These are phyloP conservation scores for Xestia rhomboidea DNA, from an alignment of 2,888 invertebrate genomes.

Conservation along the genomic window DNA sequence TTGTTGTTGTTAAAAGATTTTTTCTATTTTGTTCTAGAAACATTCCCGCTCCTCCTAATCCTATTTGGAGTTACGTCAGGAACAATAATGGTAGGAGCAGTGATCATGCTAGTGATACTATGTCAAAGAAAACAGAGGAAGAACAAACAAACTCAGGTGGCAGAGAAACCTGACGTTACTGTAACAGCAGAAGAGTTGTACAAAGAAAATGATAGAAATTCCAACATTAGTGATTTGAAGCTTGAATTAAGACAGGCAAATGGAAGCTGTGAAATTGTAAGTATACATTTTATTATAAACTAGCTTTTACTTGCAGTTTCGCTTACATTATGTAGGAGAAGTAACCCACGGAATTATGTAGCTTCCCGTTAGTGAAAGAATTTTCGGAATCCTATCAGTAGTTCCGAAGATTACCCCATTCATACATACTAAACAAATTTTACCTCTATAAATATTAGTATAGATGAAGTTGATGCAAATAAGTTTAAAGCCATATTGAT, in stretches of 20 bases:
- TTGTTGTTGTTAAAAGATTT: no score
- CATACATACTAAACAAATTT: no score
- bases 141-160: conserved; percentile 85
- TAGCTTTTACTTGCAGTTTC: no score
- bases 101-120: conserved; percentile 95
- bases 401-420: no score
- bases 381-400: no score
- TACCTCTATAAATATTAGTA: no score
- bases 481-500: not conserved
- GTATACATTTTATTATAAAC: conserved; percentile 70
- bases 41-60: conserved; percentile 94
- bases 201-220: conserved; percentile 96
- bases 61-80: conserved; percentile 96
- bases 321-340: no score
- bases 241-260: conserved; percentile 96
- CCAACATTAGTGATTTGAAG: conserved; percentile 97
- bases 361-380: no score
- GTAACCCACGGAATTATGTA: no score
- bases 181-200: conserved; percentile 88
- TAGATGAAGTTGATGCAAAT: not conserved
- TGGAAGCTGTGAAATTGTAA: conserved; percentile 94
- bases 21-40: conserved; percentile 90
- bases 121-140: conserved; percentile 93
- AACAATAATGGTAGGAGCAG: conserved; percentile 95
- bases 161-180: conserved; percentile 91